phyloP scores from a whole-genome alignment of 2,888 invertebrate genomes.

The Arge pagana region DNA sequence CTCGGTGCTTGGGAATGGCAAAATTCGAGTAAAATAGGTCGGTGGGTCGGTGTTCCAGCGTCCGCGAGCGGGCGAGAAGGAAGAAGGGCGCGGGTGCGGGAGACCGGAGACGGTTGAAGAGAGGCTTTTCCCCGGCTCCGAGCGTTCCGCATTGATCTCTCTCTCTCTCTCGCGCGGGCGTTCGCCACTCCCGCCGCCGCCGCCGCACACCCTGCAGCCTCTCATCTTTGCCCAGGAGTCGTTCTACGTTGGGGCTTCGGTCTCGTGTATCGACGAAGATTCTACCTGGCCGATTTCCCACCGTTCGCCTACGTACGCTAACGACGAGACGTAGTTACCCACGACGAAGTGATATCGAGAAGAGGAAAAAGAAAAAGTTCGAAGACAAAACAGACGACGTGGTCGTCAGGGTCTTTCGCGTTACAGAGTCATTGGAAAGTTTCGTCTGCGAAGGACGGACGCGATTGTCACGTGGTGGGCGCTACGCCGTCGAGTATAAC shows the following conservation, averaged over 20 bases:
- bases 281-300: conserved; percentile 22
- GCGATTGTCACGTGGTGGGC: too few species aligned
- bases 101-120: conserved; percentile 9
- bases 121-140: conserved; percentile 33
- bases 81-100: conserved; percentile 14
- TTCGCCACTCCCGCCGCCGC: conserved; percentile 23
- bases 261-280: background rate
- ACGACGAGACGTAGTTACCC: background rate
- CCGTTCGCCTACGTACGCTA: background rate
- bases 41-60: conserved; percentile 14
- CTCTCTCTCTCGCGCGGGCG: conserved; percentile 20
- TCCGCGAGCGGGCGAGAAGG: conserved; percentile 19
- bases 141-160: conserved; percentile 45
- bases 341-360: background rate
- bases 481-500: too few species aligned
- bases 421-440: too few species aligned
- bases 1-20: too few species aligned
- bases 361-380: too few species aligned
- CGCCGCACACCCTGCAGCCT: conserved; percentile 18
- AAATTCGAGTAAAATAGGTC: conserved; percentile 26
- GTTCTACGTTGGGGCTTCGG: background rate
- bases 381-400: too few species aligned
- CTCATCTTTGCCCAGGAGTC: conserved; percentile 13
- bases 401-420: too few species aligned
- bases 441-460: too few species aligned